Base-by-base conservation (phyloP, 2,888 invertebrate species). In the Rhamnusium bicolor region DNA sequence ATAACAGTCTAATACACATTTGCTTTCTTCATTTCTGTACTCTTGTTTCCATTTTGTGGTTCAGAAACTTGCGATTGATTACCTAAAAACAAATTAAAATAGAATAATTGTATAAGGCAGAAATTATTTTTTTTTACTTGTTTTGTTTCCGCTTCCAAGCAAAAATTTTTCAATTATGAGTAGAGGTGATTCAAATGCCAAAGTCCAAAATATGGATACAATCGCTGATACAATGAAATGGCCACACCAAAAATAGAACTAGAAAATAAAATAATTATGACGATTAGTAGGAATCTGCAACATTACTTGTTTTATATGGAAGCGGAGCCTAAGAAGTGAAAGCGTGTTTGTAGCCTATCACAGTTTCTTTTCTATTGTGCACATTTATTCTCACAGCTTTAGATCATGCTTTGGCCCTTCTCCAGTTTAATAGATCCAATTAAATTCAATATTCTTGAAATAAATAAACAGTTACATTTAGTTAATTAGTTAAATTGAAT, bases 101-200 rank as follows among this genome's bases (percentile, higher is more conserved):
- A 32, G n/a, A n/a, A n/a, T n/a, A n/a, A n/a, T n/a, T n/a, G n/a
- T n/a, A n/a, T n/a, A n/a, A n/a, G 12, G n/a, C n/a, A n/a, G n/a
- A 51, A 24, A 19, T 18, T 16, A 8, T 61, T 61, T 1, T 12
- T n/a, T 24, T 24, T 24, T 12, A 8, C 16, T 21, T n/a, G 12
- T 62, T n/a, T 47, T 7, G 2, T 16, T 21, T 27, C 62, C 49
- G 49, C 27, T 21, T 24, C 49, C 47, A 24, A 63, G 32, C 12
- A 71, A 10, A n/a, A 24, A 83, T 78, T 88, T 89, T 76, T 89
- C 90, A 60, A 90, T 85, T 40, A 87, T 86, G 56, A 89, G 78
- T 73, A 89, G 85, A 4, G 90, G 90, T 0, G 89, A 85, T 80
- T 90, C 90, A 74, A 90, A 90, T n/a, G 88, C 86, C 69, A 90